Base-by-base conservation (phyloP, 2,888 invertebrate species). In the Oconnorella tubifera region DNA sequence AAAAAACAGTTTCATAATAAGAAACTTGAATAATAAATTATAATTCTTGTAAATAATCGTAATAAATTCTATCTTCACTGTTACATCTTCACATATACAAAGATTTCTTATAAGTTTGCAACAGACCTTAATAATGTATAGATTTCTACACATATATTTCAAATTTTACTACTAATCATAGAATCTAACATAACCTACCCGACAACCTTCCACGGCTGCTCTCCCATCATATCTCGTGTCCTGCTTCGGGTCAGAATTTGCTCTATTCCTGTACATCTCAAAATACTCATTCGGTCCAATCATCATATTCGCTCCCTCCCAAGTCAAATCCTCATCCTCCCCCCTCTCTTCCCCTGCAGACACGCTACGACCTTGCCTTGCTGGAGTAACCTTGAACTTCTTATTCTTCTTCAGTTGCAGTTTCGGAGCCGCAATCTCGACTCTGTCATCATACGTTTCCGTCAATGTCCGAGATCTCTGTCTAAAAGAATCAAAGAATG, bases 401-500 rank as follows among this genome's bases (percentile, higher is more conserved):
- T 56, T 60, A 10, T 60, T 60, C 28, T 60, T 60, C 56, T 27
- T 29, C 56, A 33, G 53, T 23, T 33, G 53, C 40, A 33, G 29
- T 32, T 40, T 40, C 10, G 14, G 23, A 23, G 53, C 14, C 40
- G 31, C n/a, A 27, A 28, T 25, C 10, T 33, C 56, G 3, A n/a
- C 56, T 3, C 14, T 27, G 6, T 48, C 48, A 1, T 60, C 60
- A 19, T 60, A 49, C 2, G 29, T 49, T n/a, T 49, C 60, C 2
- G 60, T 60, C n/a, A n/a, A n/a, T n/a, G n/a, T n/a, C 10, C 60
- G 53, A 2, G 62, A 49, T 51, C 60, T 40, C 40, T 62, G 62
- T 14, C 66, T 55, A 53, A 66, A 66, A 23, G 66, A 66, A 14
- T 66, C 66, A 33, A 66, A 63, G 25, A 66, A 58, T n/a, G 62